Base-by-base conservation (phyloP, 2,113 vertebrate species). In the Agapornis roseicollis region DNA sequence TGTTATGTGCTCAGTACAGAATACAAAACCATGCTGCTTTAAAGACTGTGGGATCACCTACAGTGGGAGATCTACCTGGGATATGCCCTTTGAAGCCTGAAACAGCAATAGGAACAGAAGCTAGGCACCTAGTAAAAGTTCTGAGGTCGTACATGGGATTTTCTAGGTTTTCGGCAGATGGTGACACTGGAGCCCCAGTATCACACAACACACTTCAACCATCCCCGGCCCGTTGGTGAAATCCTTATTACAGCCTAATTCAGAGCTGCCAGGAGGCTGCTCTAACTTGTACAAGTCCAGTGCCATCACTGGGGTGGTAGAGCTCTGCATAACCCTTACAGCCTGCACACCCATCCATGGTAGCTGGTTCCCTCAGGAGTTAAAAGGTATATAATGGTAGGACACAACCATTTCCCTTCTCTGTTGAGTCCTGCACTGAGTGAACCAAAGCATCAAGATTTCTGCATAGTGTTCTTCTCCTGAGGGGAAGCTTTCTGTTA, bases 401-500 rank as follows among this genome's bases (percentile, higher is more conserved):
- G 27, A 50, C 52, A 41, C 20, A 79, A 78, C 16, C 23, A 60
- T 81, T 94, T 80, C 50, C 33, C 8, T 16, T 55, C 49, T 41
- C 58, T 64, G 3, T 39, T 47, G 35, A 49, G 50, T 64, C 50
- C 50, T 66, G 70, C 24, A 39, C 41, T 39, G 35, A 68, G 19
- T 19, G 89, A 96, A 85, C 28, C 23, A 73, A 80, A 88, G 28
- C 61, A 85, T 42, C 60, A 44, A 71, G 46, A 42, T 82, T 93
- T 88, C 72, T 90, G 68, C 85, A 35, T 64, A 47, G 61, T 70
- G 55, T 68, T 93, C 79, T 70, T 80, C 69, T 94, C 81, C 81
- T 80, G 82, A 77, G 64, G 88, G 68, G 60, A 89, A 85, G 60
- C 80, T 95, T 92, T 84, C 65, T 29, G 18, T 46, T 91, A 80